Percentiles rank a stretch among this genome's conserved stretches.
Evolutionary conservation across 2,888 invertebrate species (phyloP).

Genomic region (Catonia carolina): DNA sequence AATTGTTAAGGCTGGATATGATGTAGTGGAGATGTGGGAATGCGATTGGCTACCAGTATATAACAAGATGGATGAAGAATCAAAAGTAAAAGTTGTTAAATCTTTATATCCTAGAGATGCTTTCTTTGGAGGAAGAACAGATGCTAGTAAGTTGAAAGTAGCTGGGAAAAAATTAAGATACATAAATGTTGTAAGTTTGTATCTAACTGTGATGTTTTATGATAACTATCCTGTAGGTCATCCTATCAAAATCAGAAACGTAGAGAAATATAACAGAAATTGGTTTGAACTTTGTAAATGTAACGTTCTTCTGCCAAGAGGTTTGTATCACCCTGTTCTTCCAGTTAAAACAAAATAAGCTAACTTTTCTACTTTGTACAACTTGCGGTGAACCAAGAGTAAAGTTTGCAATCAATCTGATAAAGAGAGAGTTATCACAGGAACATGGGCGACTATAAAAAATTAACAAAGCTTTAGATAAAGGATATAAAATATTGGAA

Average conservation of each 20-base stretch:
- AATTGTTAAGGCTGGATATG: slow-evolving; percentile 15
- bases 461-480: slow-evolving; percentile 29
- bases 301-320: slow-evolving; percentile 29
- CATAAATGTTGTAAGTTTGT: too few relatives aligned
- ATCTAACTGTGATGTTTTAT: too few relatives aligned
- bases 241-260: too few relatives aligned
- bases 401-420: slow-evolving; percentile 17
- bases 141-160: too few relatives aligned
- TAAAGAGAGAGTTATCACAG: slow-evolving; percentile 21
- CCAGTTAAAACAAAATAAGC: slow-evolving; percentile 20
- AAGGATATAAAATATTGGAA: slow-evolving; percentile 30
- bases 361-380: slow-evolving; percentile 18
- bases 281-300: slow-evolving; percentile 34
- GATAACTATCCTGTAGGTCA: too few relatives aligned
- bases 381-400: slow-evolving; percentile 3
- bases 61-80: neutral
- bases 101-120: slow-evolving; percentile 29
- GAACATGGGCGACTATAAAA: slow-evolving; percentile 23
- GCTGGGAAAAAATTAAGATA: too few relatives aligned
- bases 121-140: too few relatives aligned
- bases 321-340: slow-evolving; percentile 28
- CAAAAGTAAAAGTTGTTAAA: slow-evolving; percentile 15
- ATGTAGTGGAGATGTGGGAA: slow-evolving; percentile 29
- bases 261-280: slow-evolving; percentile 28
- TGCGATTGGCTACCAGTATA: slow-evolving; percentile 23